Evolutionary conservation across 2,888 invertebrate genomes (phyloP).

Genomic region (Cerceris rybyensis): DNA sequence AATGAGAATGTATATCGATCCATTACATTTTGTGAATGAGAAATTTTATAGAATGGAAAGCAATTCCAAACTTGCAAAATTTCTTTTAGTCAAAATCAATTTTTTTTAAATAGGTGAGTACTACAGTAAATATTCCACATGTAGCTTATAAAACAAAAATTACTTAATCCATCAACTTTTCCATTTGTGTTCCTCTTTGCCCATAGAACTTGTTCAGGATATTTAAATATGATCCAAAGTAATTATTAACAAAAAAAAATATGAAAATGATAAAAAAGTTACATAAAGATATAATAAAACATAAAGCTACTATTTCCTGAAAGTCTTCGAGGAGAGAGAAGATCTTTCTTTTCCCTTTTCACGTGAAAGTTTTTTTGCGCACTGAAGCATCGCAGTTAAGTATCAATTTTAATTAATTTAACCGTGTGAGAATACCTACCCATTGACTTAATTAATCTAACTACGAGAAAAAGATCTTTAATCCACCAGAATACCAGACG

Average conservation of each 20-base stretch:
- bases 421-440: slow-evolving; percentile 36
- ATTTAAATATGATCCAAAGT: too few species aligned
- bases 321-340: slow-evolving; percentile 40
- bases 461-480: slow-evolving; percentile 8
- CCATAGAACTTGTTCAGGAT: too few species aligned
- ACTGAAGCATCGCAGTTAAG: slow-evolving; percentile 16
- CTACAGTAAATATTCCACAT: too few species aligned
- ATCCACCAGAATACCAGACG: too few species aligned
- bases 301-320: slow-evolving; percentile 35
- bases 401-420: slow-evolving; percentile 26
- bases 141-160: too few species aligned
- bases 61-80: too few species aligned
- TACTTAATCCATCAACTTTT: too few species aligned
- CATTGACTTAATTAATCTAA: slow-evolving; percentile 22
- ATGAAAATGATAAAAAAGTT: too few species aligned
- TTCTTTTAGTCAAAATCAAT: too few species aligned
- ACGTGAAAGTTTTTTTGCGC: slow-evolving; percentile 43
- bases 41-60: too few species aligned
- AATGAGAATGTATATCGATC: not conserved
- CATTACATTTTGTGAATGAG: not conserved
- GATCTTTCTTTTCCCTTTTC: slow-evolving; percentile 51
- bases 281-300: not conserved
- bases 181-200: too few species aligned
- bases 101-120: too few species aligned
- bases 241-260: not conserved